phyloP scores from a whole-genome alignment of 2,797 vertebrate species.

The Vultur gryphus region DNA sequence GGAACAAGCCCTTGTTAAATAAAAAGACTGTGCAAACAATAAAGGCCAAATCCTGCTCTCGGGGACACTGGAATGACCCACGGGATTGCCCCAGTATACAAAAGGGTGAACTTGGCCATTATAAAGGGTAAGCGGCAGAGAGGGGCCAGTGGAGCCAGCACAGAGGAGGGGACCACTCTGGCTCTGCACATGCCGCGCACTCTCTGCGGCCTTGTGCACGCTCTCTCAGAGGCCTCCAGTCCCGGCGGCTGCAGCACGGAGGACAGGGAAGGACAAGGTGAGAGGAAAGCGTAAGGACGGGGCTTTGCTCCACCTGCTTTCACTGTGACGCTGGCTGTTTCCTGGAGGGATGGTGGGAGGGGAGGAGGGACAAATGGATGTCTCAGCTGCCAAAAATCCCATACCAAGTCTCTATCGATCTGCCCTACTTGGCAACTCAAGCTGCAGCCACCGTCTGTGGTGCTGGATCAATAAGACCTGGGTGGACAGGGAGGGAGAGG shows the following conservation, averaged over 20 bases:
- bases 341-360: background rate
- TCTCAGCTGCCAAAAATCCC: slow-evolving; percentile 53
- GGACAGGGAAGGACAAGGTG: background rate
- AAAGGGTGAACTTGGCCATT: background rate
- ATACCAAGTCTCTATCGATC: slow-evolving; percentile 41
- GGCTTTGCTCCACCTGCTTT: background rate
- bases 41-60: background rate
- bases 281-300: accelerated
- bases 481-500: background rate
- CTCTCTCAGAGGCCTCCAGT: accelerated
- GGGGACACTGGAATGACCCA: background rate
- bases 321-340: background rate
- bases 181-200: accelerated
- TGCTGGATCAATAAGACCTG: slow-evolving; percentile 49
- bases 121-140: background rate
- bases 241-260: background rate
- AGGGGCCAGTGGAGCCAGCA: accelerated
- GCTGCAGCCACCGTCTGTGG: slow-evolving; percentile 45
- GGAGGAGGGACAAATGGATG: background rate
- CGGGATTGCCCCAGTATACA: background rate
- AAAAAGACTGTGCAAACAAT: background rate
- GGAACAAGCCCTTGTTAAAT: background rate
- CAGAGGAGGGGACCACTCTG: background rate
- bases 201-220: background rate
- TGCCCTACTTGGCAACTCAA: slow-evolving; percentile 65